phyloP scores from a whole-genome alignment of 1,140 invertebrate species.

The Drosophila ambigua region DNA sequence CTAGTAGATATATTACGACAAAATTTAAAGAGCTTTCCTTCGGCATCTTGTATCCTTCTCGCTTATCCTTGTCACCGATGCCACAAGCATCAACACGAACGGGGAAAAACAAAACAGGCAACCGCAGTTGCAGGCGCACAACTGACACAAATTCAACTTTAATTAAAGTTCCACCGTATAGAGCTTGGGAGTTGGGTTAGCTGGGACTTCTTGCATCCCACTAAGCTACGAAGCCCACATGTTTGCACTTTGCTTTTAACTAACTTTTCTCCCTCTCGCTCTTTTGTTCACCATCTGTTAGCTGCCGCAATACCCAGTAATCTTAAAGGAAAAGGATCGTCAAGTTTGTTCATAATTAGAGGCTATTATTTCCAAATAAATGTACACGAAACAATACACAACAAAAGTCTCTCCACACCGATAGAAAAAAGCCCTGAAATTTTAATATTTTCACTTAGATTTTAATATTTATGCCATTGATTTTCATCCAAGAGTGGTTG shows the following conservation, averaged over 20 bases:
- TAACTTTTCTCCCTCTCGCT: conserved; percentile 42
- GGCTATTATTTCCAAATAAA: too few relatives aligned
- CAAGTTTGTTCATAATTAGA: too few relatives aligned
- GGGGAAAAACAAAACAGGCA: conserved; percentile 25
- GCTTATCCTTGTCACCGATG: conserved; percentile 7
- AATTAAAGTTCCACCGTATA: conserved; percentile 53
- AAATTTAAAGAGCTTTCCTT: neutral
- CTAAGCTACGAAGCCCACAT: conserved; percentile 39
- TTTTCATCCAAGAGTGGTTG: too few relatives aligned
- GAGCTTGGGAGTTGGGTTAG: conserved; percentile 4
- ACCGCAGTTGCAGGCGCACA: conserved; percentile 40
- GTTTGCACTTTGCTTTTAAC: conserved; percentile 61
- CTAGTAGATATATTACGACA: too few relatives aligned
- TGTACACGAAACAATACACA: too few relatives aligned
- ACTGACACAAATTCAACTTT: conserved; percentile 77
- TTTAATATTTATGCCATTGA: too few relatives aligned
- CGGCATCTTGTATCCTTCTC: neutral
- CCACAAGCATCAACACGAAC: neutral
- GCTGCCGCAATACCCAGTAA: too few relatives aligned
- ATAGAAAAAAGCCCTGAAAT: too few relatives aligned
- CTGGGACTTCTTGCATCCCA: conserved; percentile 2
- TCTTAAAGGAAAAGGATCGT: too few relatives aligned
- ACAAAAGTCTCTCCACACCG: too few relatives aligned
- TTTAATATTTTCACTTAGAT: too few relatives aligned
- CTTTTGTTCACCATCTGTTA: neutral